These are phyloP conservation scores for Poliocrania exsul DNA, from an alignment of 2,797 vertebrate genomes.

Conservation along the genomic window DNA sequence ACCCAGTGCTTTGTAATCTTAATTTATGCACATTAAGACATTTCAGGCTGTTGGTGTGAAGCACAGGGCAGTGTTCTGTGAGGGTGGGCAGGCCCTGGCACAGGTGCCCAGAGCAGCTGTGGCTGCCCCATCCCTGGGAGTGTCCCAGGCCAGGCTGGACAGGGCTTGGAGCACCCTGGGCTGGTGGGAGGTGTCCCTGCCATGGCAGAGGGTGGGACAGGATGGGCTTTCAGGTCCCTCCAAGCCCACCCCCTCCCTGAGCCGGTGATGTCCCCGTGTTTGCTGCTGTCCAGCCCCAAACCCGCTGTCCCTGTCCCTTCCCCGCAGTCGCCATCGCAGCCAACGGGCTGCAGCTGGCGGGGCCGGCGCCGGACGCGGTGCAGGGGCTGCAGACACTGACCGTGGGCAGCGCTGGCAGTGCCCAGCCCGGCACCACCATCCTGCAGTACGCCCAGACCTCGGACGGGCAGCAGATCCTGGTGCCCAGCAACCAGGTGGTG, in stretches of 20 bases:
- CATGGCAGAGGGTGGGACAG: fast-evolving
- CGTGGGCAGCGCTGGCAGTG: not conserved
- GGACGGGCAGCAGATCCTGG: not conserved
- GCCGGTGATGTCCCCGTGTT: fast-evolving
- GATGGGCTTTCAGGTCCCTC: fast-evolving
- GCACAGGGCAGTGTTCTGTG: too few species aligned
- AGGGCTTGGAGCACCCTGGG: not conserved
- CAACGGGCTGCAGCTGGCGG: not conserved
- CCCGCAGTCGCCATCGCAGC: not conserved
- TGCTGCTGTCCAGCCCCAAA: fast-evolving
- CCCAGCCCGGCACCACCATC: not conserved
- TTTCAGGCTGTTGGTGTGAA: not conserved
- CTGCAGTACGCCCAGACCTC: slow-evolving; percentile 27
- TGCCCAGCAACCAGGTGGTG: slow-evolving; percentile 31
- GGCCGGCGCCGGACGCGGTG: not conserved
- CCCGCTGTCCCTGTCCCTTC: not conserved
- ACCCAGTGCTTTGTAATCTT: not conserved
- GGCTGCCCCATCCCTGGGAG: not conserved
- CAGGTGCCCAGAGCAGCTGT: not conserved
- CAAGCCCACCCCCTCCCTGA: fast-evolving
- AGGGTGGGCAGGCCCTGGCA: not conserved
- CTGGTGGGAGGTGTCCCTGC: fast-evolving
- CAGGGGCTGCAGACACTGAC: not conserved
- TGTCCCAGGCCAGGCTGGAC: not conserved
- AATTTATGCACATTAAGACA: not conserved